Percentiles rank a stretch among this genome's conserved stretches.
Evolutionary conservation across 2,113 vertebrate species (phyloP).

Genomic region (Rhinolophus sinicus): DNA sequence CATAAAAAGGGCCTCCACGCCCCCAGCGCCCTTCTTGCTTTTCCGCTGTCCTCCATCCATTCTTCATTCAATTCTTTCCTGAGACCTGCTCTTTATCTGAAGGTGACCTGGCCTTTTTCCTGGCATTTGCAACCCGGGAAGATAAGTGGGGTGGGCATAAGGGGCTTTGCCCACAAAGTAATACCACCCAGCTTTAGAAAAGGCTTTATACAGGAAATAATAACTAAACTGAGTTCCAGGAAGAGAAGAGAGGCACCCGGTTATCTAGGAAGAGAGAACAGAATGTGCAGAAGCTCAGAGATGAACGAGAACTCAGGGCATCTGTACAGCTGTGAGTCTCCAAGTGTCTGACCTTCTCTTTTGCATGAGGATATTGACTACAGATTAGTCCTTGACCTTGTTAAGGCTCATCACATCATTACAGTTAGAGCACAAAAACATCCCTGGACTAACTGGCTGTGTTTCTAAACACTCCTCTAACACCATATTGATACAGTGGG

Average conservation of each 20-base stretch:
- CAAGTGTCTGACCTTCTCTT: background rate
- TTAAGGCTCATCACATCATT: background rate
- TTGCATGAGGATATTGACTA: background rate
- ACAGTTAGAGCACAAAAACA: background rate
- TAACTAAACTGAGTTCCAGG: background rate
- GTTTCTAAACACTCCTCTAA: background rate
- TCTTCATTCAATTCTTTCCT: background rate
- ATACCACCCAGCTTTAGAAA: background rate
- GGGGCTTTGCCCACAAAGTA: background rate
- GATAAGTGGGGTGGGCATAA: background rate
- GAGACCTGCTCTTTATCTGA: background rate
- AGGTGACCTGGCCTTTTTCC: no score
- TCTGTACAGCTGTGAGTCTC: background rate
- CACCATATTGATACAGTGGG: background rate
- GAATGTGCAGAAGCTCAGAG: background rate
- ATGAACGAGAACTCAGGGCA: fast-evolving
- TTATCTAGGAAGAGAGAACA: background rate
- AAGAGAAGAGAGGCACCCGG: background rate
- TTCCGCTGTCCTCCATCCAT: background rate
- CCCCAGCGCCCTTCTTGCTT: background rate
- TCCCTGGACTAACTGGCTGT: background rate
- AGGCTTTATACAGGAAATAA: background rate
- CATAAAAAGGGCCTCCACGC: no score
- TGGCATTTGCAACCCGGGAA: background rate
- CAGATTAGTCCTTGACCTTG: background rate